Percentiles rank a stretch among this genome's conserved stretches.
Evolutionary conservation across 1,140 invertebrate species (phyloP).

Genomic region (Brachionus paranguensis): DNA sequence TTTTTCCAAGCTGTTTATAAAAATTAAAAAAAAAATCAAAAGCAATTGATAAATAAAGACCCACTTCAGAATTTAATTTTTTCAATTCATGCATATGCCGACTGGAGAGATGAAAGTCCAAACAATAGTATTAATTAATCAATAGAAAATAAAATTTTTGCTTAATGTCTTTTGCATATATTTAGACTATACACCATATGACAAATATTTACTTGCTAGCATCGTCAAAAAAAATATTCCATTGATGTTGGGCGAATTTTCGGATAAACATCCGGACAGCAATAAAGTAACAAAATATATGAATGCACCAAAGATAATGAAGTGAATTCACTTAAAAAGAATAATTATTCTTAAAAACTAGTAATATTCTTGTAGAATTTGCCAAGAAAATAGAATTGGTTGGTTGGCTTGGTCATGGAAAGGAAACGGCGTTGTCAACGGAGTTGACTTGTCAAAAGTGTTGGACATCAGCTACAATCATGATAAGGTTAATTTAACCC

Average conservation of each 20-base stretch:
- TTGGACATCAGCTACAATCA: not conserved
- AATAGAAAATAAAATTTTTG: too few species aligned
- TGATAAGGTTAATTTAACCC: not conserved
- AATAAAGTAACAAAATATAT: not conserved
- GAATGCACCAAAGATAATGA: not conserved
- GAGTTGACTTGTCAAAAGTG: not conserved
- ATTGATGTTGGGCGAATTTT: not conserved
- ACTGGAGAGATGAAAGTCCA: not conserved
- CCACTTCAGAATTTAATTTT: not conserved
- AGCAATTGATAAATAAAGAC: not conserved
- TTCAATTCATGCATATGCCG: not conserved
- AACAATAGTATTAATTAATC: not conserved
- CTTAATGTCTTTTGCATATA: not conserved
- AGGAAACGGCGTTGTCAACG: not conserved
- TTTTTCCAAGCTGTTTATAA: not conserved
- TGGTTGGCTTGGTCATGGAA: not conserved
- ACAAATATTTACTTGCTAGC: not conserved
- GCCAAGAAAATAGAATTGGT: not conserved
- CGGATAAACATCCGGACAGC: not conserved
- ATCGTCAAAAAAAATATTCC: not conserved
- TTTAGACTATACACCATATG: not conserved
- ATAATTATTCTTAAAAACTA: too few species aligned
- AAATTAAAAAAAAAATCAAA: not conserved
- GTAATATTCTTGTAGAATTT: not conserved
- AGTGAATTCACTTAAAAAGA: not conserved